Base-by-base conservation (phyloP, 2,888 invertebrate genomes). In the Meta bourneti region DNA sequence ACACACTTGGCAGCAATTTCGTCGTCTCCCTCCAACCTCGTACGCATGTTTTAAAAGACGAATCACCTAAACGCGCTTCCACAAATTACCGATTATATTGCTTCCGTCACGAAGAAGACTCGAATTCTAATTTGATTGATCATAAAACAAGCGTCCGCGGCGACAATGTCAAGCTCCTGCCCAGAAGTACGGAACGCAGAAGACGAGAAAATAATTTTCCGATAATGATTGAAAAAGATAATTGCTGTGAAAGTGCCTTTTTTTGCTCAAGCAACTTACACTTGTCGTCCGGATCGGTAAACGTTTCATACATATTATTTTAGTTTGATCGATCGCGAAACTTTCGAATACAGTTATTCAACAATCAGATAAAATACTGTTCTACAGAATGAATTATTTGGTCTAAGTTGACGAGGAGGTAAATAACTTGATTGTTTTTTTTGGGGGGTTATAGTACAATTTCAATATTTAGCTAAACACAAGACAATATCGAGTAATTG, bases 121-220 rank as follows among this genome's bases (percentile, higher is more conserved):
- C 19, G 69, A 51, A 52, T 72, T 87, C 72, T 48, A 48, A n/a
- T 79, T 71, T 87, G 87, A 87, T 87, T 87, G 79, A 87, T 87
- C 77, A 77, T 70, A 70, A 85, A 82, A 82, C 52, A 82, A 82
- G 54, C 54, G 84, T 34, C 54, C 54, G n/a, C 19, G 8, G 54
- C 51, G 84, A 74, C 74, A 75, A 54, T 49, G 20, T 54, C 72
- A 16, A 74, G 20, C 7, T 52, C 48, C n/a, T 70, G 70, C 19
- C 34, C 34, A 34, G 34, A 34, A 34, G 34, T 34, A 16, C 61
- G 61, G 51, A 7, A 72, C 11, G 54, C 54, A 52, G 54, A 54
- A 52, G 54, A 48, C n/a, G 19, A 11, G 51, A 82, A 75, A 75
- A 75, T 84, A 84, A 82, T 84, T 61, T 61, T 84, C 48, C 54